Evolutionary conservation across 2,113 vertebrate species (phyloP).

Genomic region (Mobula hypostoma): DNA sequence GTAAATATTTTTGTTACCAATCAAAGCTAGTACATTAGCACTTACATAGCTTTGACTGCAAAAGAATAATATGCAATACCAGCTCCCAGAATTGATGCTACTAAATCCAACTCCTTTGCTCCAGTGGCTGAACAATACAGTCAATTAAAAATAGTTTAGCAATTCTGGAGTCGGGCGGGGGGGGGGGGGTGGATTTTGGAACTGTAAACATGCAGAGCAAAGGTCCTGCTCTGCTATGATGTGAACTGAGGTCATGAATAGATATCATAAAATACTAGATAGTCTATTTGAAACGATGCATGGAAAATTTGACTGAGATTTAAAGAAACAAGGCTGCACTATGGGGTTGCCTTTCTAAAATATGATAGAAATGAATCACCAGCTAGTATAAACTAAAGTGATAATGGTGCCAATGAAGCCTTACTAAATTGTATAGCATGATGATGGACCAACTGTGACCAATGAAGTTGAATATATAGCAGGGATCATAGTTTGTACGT

Average conservation of each 20-base stretch:
- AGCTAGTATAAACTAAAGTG: not conserved
- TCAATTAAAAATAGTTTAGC: not conserved
- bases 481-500: too few species aligned
- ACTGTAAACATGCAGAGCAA: not conserved
- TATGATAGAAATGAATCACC: not conserved
- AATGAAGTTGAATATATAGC: too few species aligned
- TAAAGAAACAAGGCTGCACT: not conserved
- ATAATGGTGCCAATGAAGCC: too few species aligned
- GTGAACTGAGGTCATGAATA: not conserved
- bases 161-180: not conserved
- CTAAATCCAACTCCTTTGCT: not conserved
- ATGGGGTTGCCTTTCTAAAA: not conserved
- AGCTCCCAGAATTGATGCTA: not conserved
- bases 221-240: not conserved
- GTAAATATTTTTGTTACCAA: not conserved
- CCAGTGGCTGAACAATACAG: not conserved
- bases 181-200: not conserved
- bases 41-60: not conserved
- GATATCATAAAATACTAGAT: not conserved
- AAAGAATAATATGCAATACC: not conserved
- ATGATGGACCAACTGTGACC: too few species aligned
- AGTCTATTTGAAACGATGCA: not conserved
- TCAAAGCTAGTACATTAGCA: not conserved
- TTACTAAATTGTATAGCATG: too few species aligned
- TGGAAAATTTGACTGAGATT: not conserved